Evolutionary conservation across 1,140 invertebrate species (phyloP).

Genomic region (Ditylenchus dipsaci): DNA sequence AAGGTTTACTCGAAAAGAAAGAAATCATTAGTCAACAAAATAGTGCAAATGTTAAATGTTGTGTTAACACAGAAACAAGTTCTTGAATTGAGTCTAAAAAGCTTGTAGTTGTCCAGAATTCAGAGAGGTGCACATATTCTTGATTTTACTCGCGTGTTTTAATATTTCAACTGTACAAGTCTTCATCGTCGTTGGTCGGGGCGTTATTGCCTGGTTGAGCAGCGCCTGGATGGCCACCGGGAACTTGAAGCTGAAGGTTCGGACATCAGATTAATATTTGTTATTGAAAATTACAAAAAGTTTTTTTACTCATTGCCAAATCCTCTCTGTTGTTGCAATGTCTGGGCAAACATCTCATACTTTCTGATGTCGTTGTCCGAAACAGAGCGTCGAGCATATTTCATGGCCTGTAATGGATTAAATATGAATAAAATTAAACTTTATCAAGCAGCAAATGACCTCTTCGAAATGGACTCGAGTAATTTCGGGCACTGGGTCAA

Average conservation of each 20-base stretch:
- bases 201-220: constrained; percentile 12
- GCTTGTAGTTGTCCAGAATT: neutral
- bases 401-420: constrained; percentile 72
- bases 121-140: neutral
- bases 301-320: constrained; percentile 77
- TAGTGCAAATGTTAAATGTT: no score
- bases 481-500: constrained; percentile 97
- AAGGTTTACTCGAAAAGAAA: no score
- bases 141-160: neutral
- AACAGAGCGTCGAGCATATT: constrained; percentile 92
- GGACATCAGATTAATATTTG: no score
- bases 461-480: constrained; percentile 95
- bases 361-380: constrained; percentile 98
- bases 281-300: no score
- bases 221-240: constrained; percentile 22
- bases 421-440: neutral
- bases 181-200: constrained; percentile 50
- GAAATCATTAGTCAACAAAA: no score
- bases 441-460: constrained; percentile 13
- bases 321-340: constrained; percentile 93
- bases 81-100: neutral
- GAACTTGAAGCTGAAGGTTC: constrained; percentile 69
- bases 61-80: no score
- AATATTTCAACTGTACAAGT: constrained; percentile 46
- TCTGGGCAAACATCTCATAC: constrained; percentile 99